Evolutionary conservation across 2,113 vertebrate species (phyloP).

Genomic region (Percopsis transmontana): DNA sequence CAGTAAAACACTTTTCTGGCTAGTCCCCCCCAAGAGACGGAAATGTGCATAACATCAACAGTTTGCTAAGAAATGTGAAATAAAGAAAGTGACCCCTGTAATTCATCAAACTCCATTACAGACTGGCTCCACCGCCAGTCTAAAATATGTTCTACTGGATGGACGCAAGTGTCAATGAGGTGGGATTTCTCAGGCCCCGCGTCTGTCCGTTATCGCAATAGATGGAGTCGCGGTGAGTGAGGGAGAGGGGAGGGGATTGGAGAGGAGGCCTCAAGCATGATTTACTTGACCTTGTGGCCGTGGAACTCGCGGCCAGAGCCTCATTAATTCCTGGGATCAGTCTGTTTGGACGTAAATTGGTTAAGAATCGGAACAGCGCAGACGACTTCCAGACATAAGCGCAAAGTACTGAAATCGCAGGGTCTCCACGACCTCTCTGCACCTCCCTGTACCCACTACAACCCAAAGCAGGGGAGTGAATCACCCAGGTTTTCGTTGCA

Average conservation of each 20-base stretch:
- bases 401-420: slow-evolving; percentile 95
- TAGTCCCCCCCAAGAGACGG: slow-evolving; percentile 61
- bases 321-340: slow-evolving; percentile 99
- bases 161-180: slow-evolving; percentile 90
- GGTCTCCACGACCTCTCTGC: slow-evolving; percentile 72
- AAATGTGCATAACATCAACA: slow-evolving; percentile 77
- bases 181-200: slow-evolving; percentile 89
- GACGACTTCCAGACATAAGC: slow-evolving; percentile 95
- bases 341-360: slow-evolving; percentile 95
- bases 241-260: slow-evolving; percentile 76
- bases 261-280: slow-evolving; percentile 87
- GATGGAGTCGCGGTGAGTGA: slow-evolving; percentile 82
- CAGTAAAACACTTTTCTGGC: slow-evolving; percentile 52
- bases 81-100: slow-evolving; percentile 86
- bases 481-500: slow-evolving; percentile 82
- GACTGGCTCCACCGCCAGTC: slow-evolving; percentile 83
- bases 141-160: slow-evolving; percentile 89
- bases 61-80: slow-evolving; percentile 78
- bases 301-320: slow-evolving; percentile 89
- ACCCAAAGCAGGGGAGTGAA: slow-evolving; percentile 85
- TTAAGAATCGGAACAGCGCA: slow-evolving; percentile 86
- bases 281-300: slow-evolving; percentile 94
- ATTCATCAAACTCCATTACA: slow-evolving; percentile 96
- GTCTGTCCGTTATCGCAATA: slow-evolving; percentile 86
- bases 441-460: slow-evolving; percentile 82